Base-by-base conservation (phyloP, 2,888 invertebrate genomes). In the Ischnura elegans region DNA sequence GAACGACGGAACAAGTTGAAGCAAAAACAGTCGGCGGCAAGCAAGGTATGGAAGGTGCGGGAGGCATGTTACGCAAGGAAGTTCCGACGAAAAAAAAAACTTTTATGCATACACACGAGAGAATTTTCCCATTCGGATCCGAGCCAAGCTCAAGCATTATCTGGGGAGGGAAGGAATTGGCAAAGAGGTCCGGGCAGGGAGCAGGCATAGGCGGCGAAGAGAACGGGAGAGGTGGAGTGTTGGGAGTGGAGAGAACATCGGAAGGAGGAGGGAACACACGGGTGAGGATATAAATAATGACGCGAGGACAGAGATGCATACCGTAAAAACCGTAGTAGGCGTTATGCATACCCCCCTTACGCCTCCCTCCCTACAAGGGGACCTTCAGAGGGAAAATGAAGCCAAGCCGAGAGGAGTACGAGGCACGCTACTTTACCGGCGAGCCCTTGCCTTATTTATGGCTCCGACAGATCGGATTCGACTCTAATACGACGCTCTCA, bases 281-380 rank as follows among this genome's bases (percentile, higher is more conserved):
- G 16, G 43, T 43, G 43, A 43, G 61, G 90, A 90, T 61, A 90
- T 90, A 42, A 90, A 90, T 90, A 90, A 90, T 90, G 90, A 90
- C 61, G 90, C 36, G 90, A 61, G 61, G 90, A 61, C 90, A 43
- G 55, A 42, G 55, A 90, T 43, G 61, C 55, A 90, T 90, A 61
- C 43, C 90, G 90, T 90, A 90, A 90, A 87, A 87, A 90, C 61
- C 90, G 61, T 61, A 61, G 90, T 55, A 43, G 90, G 61, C 61
- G 61, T 90, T 61, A 90, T 90, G 90, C 61, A 90, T 90, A 90
- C 90, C 90, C 61, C 19, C 51, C 4, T 19, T 19, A 13, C 51
- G 19, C 51, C 51, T 8, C 51, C 51, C 76, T 42, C 87, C 29
- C 10, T 55, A 13, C 36, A 36, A 25, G 13, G 76, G n/a, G n/a